phyloP scores from a whole-genome alignment of 2,888 invertebrate genomes.

The Selenia dentaria region DNA sequence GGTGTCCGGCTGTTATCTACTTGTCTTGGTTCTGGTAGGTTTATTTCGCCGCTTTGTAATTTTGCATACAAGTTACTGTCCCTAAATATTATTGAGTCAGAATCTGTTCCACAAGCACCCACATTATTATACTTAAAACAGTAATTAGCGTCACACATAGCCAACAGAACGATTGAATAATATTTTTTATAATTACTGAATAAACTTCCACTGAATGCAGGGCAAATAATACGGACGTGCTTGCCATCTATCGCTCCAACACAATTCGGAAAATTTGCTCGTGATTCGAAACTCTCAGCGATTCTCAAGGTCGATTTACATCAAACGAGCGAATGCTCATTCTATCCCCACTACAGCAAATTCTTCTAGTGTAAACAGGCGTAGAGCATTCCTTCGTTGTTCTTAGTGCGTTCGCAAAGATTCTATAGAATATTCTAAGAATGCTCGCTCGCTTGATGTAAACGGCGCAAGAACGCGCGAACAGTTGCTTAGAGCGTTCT shows the following conservation, averaged over 20 bases:
- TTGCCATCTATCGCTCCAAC: too few species aligned
- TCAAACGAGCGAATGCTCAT: too few species aligned
- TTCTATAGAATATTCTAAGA: too few species aligned
- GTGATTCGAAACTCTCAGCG: constrained; percentile 26
- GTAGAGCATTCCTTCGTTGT: too few species aligned
- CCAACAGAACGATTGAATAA: constrained; percentile 26
- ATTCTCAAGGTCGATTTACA: too few species aligned
- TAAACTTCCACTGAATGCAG: constrained; percentile 23
- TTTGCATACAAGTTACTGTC: constrained; percentile 25
- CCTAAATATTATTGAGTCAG: constrained; percentile 25
- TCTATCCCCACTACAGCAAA: too few species aligned
- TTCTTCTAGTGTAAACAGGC: too few species aligned
- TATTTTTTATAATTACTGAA: constrained; percentile 23
- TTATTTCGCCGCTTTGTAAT: constrained; percentile 27
- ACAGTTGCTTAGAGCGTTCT: too few species aligned
- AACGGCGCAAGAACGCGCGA: too few species aligned
- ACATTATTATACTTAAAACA: constrained; percentile 24
- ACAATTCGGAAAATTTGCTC: constrained; percentile 31
- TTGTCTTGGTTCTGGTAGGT: constrained; percentile 26
- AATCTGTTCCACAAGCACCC: constrained; percentile 24
- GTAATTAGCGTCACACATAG: constrained; percentile 28
- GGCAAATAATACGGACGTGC: constrained; percentile 24
- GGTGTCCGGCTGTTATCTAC: too few species aligned
- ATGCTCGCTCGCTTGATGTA: too few species aligned
- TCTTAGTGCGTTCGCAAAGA: too few species aligned